A percentile compares a stretch with the other conserved stretches of the same genome.
These are phyloP conservation scores for Propithecus perrieri DNA, from an alignment of 2,797 vertebrate genomes.

Conservation along the genomic window DNA sequence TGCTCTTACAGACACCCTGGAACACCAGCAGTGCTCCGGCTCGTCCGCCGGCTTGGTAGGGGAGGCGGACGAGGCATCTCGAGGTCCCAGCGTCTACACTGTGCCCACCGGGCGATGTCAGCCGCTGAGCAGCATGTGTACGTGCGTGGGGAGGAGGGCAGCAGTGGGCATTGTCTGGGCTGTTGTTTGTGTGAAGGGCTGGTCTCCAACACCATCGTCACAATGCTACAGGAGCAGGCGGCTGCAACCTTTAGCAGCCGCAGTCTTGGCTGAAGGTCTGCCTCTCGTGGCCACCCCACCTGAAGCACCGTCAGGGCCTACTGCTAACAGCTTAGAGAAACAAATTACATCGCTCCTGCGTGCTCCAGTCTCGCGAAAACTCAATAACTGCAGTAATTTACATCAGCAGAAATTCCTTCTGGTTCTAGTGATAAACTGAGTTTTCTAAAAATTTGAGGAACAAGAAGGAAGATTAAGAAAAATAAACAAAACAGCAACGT, in stretches of 20 bases:
- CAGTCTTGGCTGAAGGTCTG: background rate
- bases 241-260: background rate
- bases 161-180: background rate
- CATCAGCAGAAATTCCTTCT: conserved; percentile 25
- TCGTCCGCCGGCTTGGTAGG: background rate
- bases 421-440: conserved; percentile 12
- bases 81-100: background rate
- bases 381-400: background rate
- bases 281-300: background rate
- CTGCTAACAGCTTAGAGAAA: background rate
- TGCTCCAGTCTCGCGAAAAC: background rate
- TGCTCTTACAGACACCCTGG: background rate
- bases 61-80: background rate
- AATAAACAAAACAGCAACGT: background rate
- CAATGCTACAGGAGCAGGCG: background rate
- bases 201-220: background rate
- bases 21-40: background rate
- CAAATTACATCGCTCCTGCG: background rate
- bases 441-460: background rate
- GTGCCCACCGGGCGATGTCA: background rate
- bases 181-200: background rate
- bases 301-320: background rate
- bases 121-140: background rate
- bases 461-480: background rate
- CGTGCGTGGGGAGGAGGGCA: background rate